phyloP scores from a whole-genome alignment of 2,888 invertebrate genomes.

The Sclerodermus sp. region DNA sequence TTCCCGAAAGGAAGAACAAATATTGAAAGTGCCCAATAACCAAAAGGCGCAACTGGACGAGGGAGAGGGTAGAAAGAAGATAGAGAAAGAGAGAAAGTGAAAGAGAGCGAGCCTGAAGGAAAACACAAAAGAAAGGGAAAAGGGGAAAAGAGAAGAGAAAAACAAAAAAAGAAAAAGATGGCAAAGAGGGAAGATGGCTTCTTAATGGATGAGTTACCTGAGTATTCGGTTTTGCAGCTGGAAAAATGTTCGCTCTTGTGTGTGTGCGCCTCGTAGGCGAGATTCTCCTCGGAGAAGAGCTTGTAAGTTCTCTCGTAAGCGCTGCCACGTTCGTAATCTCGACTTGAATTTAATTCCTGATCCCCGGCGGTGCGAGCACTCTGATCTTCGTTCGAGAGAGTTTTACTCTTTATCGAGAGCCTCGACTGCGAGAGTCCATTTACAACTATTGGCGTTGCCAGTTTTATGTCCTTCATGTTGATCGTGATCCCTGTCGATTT shows the following conservation, averaged over 20 bases:
- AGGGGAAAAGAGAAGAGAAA: background rate
- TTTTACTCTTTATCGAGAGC: conserved; percentile 58
- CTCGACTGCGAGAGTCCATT: conserved; percentile 61
- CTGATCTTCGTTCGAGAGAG: conserved; percentile 34
- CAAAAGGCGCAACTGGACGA: too few species aligned
- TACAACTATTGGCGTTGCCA: conserved; percentile 63
- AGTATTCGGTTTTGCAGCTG: conserved; percentile 62
- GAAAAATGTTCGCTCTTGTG: conserved; percentile 47
- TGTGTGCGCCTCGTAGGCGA: conserved; percentile 27
- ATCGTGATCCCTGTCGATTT: conserved; percentile 55
- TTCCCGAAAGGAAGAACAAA: background rate
- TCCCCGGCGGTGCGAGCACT: conserved; percentile 4
- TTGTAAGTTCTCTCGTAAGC: conserved; percentile 48
- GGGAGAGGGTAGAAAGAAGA: too few species aligned
- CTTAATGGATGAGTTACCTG: conserved; percentile 37
- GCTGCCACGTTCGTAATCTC: conserved; percentile 45
- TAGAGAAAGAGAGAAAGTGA: too few species aligned
- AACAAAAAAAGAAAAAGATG: conserved; percentile 2
- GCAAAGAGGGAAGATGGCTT: background rate
- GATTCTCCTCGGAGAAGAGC: conserved; percentile 44
- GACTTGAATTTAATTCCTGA: conserved; percentile 39
- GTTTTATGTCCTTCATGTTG: conserved; percentile 65
- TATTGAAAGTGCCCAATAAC: too few species aligned
- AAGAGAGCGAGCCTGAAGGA: too few species aligned
- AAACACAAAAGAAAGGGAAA: conserved; percentile 7